Conservation (phyloP, 1,140 invertebrate species). For the Gryon sp. region DNA sequence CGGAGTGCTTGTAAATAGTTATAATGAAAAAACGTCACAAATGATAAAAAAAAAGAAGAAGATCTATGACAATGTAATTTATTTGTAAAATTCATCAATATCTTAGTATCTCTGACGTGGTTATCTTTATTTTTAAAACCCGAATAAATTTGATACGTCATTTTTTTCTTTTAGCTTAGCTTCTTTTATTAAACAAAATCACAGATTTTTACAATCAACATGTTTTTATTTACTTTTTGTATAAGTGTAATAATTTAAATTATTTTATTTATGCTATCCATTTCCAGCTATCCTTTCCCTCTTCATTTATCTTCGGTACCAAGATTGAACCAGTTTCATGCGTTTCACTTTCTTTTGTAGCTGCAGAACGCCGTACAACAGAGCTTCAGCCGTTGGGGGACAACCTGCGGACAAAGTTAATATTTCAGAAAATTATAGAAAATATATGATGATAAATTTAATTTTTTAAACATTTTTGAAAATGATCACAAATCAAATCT, state of each 20-base stretch:
- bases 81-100: conserved; percentile 39
- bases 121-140: no score
- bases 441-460: no score
- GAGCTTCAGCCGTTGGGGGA: conserved; percentile 97
- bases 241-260: no score
- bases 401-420: conserved; percentile 80
- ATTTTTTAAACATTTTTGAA: no score
- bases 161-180: background rate
- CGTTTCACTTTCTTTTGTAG: conserved; percentile 98
- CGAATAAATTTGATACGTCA: no score
- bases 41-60: no score
- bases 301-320: conserved; percentile 93
- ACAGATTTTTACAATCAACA: no score
- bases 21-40: conserved; percentile 48
- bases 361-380: conserved; percentile 96
- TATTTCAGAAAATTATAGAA: no score
- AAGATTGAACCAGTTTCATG: conserved; percentile 90
- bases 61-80: conserved; percentile 65
- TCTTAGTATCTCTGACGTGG: no score
- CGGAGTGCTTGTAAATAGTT: conserved; percentile 59
- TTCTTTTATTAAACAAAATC: background rate
- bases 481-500: no score
- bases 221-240: no score
- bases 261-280: no score
- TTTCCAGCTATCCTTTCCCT: background rate